These are phyloP conservation scores for Thymelicus acteon DNA, from an alignment of 2,888 invertebrate species.

Conservation along the genomic window DNA sequence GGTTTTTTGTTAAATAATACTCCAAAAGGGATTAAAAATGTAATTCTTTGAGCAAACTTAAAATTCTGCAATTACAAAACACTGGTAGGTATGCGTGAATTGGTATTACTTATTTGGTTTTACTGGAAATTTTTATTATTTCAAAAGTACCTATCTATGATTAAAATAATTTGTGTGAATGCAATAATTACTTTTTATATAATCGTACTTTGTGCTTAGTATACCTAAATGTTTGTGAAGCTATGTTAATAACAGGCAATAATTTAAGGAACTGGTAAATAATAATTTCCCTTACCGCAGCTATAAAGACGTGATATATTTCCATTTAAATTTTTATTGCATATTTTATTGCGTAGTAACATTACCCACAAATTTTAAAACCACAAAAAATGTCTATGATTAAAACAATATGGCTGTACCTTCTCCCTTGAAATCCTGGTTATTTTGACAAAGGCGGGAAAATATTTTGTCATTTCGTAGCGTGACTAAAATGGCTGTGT, in stretches of 20 bases:
- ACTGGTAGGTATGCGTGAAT: too few species aligned
- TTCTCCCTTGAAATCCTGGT: slow-evolving; percentile 45
- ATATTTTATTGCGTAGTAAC: slow-evolving; percentile 41
- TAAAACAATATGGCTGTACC: slow-evolving; percentile 46
- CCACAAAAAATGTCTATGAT: slow-evolving; percentile 50
- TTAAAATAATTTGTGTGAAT: too few species aligned
- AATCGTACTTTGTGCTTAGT: too few species aligned
- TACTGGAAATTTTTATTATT: too few species aligned
- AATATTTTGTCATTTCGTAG: slow-evolving; percentile 25
- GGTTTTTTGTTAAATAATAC: background rate
- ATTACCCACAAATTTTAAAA: slow-evolving; percentile 34
- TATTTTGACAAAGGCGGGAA: slow-evolving; percentile 19
- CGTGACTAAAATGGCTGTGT: slow-evolving; percentile 41
- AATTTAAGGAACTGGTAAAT: background rate
- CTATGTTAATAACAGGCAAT: background rate
- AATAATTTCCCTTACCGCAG: slow-evolving; percentile 21
- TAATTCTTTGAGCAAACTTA: too few species aligned
- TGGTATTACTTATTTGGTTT: too few species aligned
- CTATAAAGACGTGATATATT: slow-evolving; percentile 14
- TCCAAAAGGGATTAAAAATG: too few species aligned
- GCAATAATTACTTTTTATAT: too few species aligned
- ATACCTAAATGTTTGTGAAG: too few species aligned
- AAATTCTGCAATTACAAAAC: too few species aligned
- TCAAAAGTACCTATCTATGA: too few species aligned
- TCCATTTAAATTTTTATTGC: slow-evolving; percentile 36